Percentiles rank a stretch among this genome's conserved stretches.
phyloP scores from a whole-genome alignment of 1,140 invertebrate genomes.

The Zaprionus gabonicus region DNA sequence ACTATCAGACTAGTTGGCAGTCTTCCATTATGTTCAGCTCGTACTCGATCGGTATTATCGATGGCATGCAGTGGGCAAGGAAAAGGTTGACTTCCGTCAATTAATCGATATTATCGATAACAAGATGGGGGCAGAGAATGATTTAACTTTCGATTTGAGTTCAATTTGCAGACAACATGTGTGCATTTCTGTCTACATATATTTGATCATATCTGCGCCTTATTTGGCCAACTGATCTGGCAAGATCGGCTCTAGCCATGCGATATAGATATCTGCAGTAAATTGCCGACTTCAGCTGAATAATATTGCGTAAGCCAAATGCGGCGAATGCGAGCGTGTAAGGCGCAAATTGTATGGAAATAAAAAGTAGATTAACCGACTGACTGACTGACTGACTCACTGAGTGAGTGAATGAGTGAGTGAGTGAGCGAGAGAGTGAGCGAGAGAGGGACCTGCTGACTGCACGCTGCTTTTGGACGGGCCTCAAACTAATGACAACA shows the following conservation, averaged over 20 bases:
- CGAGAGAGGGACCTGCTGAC: slow-evolving; percentile 1
- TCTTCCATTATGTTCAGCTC: too few species aligned
- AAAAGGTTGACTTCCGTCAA: neutral
- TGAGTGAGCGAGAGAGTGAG: neutral
- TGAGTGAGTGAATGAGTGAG: neutral
- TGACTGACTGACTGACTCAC: slow-evolving; percentile 6
- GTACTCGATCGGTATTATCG: too few species aligned
- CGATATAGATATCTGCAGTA: neutral
- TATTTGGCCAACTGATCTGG: neutral
- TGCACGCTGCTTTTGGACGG: slow-evolving; percentile 25
- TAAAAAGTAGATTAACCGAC: slow-evolving; percentile 28
- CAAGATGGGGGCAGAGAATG: neutral
- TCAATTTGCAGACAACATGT: too few species aligned
- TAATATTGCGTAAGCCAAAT: neutral
- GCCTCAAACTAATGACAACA: slow-evolving; percentile 60
- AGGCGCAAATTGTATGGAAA: slow-evolving; percentile 23
- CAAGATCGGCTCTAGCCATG: slow-evolving; percentile 3
- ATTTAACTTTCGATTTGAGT: neutral
- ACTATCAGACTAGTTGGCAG: too few species aligned
- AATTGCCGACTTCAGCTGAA: slow-evolving; percentile 2
- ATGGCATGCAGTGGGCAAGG: neutral
- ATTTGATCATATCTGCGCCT: neutral
- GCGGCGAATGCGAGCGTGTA: neutral
- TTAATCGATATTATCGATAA: neutral
- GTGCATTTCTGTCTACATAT: too few species aligned